Evolutionary conservation across 2,888 invertebrate species (phyloP).

Genomic region (Hydrotaea diabolus): DNA sequence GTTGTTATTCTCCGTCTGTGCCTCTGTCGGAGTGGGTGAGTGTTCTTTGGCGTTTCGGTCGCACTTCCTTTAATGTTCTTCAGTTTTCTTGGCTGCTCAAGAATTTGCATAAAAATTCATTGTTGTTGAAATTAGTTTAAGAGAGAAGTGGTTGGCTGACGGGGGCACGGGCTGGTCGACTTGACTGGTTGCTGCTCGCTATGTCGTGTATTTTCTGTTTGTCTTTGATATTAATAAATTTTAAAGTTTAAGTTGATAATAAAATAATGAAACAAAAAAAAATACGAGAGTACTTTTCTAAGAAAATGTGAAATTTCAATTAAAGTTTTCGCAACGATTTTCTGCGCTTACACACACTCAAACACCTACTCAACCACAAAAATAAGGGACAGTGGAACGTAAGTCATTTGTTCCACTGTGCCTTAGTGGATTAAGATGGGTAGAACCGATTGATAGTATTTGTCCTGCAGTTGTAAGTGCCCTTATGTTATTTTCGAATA

Average conservation of each 20-base stretch:
- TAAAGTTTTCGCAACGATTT: constrained; percentile 54
- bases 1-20: constrained; percentile 56
- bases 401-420: no score
- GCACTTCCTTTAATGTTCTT: neutral
- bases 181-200: neutral
- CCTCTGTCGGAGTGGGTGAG: neutral
- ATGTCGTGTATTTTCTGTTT: constrained; percentile 32
- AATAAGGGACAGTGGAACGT: no score
- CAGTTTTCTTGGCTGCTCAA: constrained; percentile 60
- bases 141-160: constrained; percentile 26
- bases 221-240: constrained; percentile 64
- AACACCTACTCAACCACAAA: neutral
- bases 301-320: constrained; percentile 62
- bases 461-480: no score
- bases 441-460: no score
- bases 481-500: no score
- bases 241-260: constrained; percentile 63
- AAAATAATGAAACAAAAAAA: constrained; percentile 50
- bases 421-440: no score
- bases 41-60: neutral
- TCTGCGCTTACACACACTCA: neutral
- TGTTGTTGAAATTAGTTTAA: constrained; percentile 72
- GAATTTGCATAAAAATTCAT: constrained; percentile 79
- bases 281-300: neutral
- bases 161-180: neutral